Conservation (phyloP, 2,797 vertebrate species). For the Nyctibius grandis region DNA sequence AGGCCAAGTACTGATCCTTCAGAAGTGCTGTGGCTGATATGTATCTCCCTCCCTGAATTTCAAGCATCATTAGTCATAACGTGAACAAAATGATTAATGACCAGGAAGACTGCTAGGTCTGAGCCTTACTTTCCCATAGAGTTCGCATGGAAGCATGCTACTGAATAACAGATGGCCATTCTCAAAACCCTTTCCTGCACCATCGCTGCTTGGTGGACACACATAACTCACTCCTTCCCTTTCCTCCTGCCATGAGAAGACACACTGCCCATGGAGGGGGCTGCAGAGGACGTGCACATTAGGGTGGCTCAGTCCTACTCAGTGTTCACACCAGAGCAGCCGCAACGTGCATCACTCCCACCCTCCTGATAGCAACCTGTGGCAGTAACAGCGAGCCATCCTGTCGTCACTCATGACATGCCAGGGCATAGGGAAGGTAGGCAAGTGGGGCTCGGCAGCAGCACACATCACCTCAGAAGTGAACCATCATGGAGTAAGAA, state of each 20-base stretch:
- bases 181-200: neutral
- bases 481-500: neutral
- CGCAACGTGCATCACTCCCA: neutral
- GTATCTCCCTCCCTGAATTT: neutral
- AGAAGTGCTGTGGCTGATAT: neutral
- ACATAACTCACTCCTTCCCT: neutral
- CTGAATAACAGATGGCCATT: rapidly evolving
- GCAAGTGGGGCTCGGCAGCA: neutral
- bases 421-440: neutral
- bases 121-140: neutral
- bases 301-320: neutral
- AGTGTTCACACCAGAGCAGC: neutral
- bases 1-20: neutral
- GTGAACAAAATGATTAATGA: neutral
- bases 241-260: neutral
- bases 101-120: neutral
- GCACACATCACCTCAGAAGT: neutral
- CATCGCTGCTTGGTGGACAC: neutral
- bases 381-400: neutral
- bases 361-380: rapidly evolving
- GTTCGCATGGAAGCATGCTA: neutral
- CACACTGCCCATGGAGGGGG: rapidly evolving
- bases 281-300: neutral
- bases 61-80: neutral
- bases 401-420: neutral